phyloP scores from a whole-genome alignment of 2,888 invertebrate species.

The Clitarchus hookeri region DNA sequence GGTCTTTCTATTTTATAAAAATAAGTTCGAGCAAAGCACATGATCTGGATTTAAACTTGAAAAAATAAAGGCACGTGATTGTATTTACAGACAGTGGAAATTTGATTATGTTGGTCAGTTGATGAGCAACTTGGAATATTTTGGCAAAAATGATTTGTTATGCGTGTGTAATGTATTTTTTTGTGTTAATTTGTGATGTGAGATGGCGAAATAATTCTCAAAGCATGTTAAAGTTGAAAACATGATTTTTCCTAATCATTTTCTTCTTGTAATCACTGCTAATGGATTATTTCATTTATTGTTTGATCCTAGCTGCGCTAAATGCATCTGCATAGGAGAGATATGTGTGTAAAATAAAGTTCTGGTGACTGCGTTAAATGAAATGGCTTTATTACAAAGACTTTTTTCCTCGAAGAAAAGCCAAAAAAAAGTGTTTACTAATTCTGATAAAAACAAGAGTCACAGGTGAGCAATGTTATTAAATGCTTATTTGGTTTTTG shows the following conservation, averaged over 20 bases:
- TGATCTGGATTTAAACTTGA: not conserved
- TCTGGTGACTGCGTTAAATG: not conserved
- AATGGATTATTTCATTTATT: not conserved
- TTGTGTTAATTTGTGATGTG: not conserved
- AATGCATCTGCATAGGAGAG: not conserved
- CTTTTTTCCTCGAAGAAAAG: conserved; percentile 64
- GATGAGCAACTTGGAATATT: not conserved
- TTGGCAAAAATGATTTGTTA: not conserved
- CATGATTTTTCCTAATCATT: too few relatives aligned
- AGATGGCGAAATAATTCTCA: too few relatives aligned
- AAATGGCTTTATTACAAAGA: conserved; percentile 77
- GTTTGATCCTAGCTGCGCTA: not conserved
- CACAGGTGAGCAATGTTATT: conserved; percentile 36
- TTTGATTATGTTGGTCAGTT: not conserved
- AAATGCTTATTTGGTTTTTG: too few relatives aligned
- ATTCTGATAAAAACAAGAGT: conserved; percentile 39
- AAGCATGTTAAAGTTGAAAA: not conserved
- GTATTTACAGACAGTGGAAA: not conserved
- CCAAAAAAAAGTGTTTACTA: conserved; percentile 53
- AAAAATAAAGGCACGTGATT: conserved; percentile 14
- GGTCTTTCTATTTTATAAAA: too few relatives aligned
- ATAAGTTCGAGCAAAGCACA: too few relatives aligned
- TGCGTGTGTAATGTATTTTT: not conserved
- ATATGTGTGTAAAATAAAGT: not conserved
- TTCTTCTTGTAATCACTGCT: too few relatives aligned